These are phyloP conservation scores for Troides helena DNA, from an alignment of 2,888 invertebrate species.

Conservation along the genomic window DNA sequence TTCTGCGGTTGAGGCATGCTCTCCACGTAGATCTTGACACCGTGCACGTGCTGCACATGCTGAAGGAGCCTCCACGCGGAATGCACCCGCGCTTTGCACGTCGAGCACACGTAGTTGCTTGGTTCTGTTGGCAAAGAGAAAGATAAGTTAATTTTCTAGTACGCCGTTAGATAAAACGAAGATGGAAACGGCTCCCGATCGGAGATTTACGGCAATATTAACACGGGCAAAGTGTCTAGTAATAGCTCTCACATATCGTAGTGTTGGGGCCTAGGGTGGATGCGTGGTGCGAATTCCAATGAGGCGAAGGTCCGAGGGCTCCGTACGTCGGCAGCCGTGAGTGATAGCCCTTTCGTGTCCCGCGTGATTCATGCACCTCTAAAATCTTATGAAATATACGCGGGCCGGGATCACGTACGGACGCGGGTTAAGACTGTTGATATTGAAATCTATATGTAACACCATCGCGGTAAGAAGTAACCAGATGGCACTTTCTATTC, in stretches of 20 bases:
- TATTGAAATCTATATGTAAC: constrained; percentile 79
- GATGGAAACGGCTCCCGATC: constrained; percentile 57
- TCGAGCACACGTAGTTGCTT: constrained; percentile 95
- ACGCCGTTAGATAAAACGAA: constrained; percentile 36
- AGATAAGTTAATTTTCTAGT: constrained; percentile 35
- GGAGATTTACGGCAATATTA: constrained; percentile 77
- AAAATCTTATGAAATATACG: constrained; percentile 81
- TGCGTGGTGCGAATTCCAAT: constrained; percentile 72
- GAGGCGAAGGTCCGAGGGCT: constrained; percentile 70
- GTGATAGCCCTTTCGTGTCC: constrained; percentile 77
- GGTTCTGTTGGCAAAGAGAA: constrained; percentile 86
- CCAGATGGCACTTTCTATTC: constrained; percentile 21
- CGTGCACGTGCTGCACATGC: constrained; percentile 96
- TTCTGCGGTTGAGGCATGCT: constrained; percentile 67
- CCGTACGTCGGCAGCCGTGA: constrained; percentile 66
- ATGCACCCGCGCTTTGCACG: constrained; percentile 93
- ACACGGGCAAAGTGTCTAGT: constrained; percentile 79
- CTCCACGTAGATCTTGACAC: constrained; percentile 94
- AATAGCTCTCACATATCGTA: constrained; percentile 80
- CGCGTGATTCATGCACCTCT: constrained; percentile 80
- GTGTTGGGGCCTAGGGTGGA: constrained; percentile 73
- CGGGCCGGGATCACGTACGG: constrained; percentile 73
- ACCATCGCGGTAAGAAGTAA: constrained; percentile 55
- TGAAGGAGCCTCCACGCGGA: constrained; percentile 98
- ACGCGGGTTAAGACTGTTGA: constrained; percentile 77